Evolutionary conservation across 2,888 invertebrate species (phyloP), one percentile per base, ranked within the genome.

Genomic region (Smittia sp.): DNA sequence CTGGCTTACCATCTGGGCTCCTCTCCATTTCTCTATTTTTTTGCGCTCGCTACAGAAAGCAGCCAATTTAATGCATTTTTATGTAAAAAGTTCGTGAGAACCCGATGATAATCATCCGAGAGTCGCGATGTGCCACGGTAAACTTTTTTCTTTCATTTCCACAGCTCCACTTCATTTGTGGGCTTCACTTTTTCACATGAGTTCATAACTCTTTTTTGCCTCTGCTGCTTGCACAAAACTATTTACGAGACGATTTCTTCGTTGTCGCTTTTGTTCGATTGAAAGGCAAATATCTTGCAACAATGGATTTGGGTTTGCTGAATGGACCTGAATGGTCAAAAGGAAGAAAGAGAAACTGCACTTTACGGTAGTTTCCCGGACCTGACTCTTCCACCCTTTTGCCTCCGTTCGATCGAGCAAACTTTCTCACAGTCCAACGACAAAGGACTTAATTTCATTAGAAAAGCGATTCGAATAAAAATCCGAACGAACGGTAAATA

Each of bases 11-110:
- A 18, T 7, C 18, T 20, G 41, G 24, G 66, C 32, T 18, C 27
- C 25, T 22, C 20, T 22, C 32, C 32, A 32, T 38, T 27, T 32
- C 32, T 38, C 38, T 65, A 32, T 65, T 15, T 65, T 65, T 24
- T 38, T 65, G 65, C 24, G 46, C 69, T n/a, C 54, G 25, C 46
- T 32, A 66, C 66, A 38, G 24, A 46, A 38, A 32, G 46, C 46
- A 41, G 69, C 69, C 69, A 69, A 62, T 72, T 72, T 72, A 62
- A 58, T 72, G 72, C 72, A 72, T 62, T 72, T 72, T 72, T 72
- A 72, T 72, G 62, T 72, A 72, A 72, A 72, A 72, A 72, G 72
- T 72, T 72, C 72, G 72, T 72, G 72, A 72, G 72, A 72, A 72
- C 58, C 62, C 38, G 72, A 72, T 72, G 72, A 58, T 72, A 72